phyloP scores from a whole-genome alignment of 2,113 vertebrate species.

The Myiozetetes cayanensis region DNA sequence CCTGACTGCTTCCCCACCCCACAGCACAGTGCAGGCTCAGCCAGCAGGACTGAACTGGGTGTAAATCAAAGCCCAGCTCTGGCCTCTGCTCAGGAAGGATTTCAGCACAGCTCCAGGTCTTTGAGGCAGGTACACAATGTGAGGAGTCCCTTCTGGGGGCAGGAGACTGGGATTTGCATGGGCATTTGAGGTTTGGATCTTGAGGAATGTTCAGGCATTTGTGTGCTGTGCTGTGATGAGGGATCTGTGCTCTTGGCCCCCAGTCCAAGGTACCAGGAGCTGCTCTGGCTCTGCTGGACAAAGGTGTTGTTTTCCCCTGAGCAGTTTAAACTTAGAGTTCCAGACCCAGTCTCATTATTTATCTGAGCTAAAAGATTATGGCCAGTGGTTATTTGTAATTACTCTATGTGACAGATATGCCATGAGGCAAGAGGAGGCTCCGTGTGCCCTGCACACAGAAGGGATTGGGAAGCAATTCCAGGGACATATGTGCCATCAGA shows the following conservation, averaged over 20 bases:
- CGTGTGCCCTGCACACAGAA: neutral
- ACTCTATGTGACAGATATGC: neutral
- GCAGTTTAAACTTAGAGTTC: neutral
- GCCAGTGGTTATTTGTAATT: constrained; percentile 4
- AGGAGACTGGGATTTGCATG: neutral
- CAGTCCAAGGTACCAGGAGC: rapidly evolving
- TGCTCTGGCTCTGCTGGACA: neutral
- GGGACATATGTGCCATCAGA: neutral
- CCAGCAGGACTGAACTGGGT: neutral
- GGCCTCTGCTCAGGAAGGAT: neutral
- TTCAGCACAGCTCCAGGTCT: neutral
- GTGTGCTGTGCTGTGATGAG: neutral
- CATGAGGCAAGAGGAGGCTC: neutral
- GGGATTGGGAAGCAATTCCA: neutral
- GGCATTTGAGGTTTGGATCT: neutral
- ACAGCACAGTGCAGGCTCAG: neutral
- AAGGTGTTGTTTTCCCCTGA: neutral
- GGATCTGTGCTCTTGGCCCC: neutral
- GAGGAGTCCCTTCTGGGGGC: neutral
- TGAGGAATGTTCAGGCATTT: neutral
- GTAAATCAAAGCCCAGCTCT: neutral
- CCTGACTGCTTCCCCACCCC: neutral
- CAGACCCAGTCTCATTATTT: neutral
- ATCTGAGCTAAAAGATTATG: neutral
- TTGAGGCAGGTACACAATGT: neutral